Base-by-base conservation (phyloP, 1,140 invertebrate species). In the Diorhabda sublineata region DNA sequence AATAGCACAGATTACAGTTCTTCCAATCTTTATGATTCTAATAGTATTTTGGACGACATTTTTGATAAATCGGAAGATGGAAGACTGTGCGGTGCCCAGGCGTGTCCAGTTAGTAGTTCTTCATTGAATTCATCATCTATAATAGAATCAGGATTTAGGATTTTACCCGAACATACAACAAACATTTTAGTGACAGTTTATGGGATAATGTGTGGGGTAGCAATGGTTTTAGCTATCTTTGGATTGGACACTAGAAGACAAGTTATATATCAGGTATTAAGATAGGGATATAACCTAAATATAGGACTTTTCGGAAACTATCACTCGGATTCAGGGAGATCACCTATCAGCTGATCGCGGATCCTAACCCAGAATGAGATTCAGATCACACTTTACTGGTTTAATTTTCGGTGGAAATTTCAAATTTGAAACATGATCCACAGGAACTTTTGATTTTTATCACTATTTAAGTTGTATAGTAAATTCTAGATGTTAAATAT, bases 151-250 rank as follows among this genome's bases (percentile, higher is more conserved):
- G 59, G 74, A n/a, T 75, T 76, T 56, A 73, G 9, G 69, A 78
- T 72, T 3, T 74, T 86, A 43, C 75, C 82, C 61, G 77, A 71
- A 64, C 82, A 68, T 61, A 86, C 77, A 68, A 82, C 81, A 61
- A 83, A 69, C 66, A 80, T 87, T 42, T 71, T 83, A 72, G 84
- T 81, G 58, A 85, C 76, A 69, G 82, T 82, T 41, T 89, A 87
- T 81, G 82, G 87, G 0, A 82, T 83, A 2, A 78, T 88, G 44
- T 83, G 84, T 2, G 75, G 85, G 0, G 78, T 85, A 7, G 85
- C 84, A 2, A 77, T 87, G 65, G 74, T 83, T 3, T 77, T 88
- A 4, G 84, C 87, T 0, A 80, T 83, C 42, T 77, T 84, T 4
- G 84, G 86, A 43, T 78, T 86, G 52, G 84, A 87, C 26, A 26